Percentiles rank a stretch among this genome's conserved stretches.
Evolutionary conservation across 2,113 vertebrate species (phyloP).

Genomic region (Nothobranchius kuhntae): DNA sequence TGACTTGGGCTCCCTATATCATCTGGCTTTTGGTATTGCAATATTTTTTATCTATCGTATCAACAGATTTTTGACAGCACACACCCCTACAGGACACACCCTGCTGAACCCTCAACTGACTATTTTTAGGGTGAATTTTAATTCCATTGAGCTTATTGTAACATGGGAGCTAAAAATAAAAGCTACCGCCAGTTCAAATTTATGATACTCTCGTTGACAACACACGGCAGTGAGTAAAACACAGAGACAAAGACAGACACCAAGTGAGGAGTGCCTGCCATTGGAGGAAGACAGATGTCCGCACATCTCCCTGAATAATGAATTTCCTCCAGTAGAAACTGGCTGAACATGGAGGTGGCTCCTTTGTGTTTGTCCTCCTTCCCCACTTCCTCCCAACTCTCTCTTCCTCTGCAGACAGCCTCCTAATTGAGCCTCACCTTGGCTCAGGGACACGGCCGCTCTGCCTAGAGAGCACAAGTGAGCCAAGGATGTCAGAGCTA

Average conservation of each 20-base stretch:
- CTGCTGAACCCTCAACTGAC: no score
- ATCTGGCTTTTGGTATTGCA: no score
- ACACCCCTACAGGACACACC: no score
- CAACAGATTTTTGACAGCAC: no score
- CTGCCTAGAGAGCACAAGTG: conserved; percentile 16
- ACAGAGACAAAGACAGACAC: conserved; percentile 18
- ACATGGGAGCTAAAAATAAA: neutral
- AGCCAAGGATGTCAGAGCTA: conserved; percentile 37
- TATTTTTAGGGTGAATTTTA: no score
- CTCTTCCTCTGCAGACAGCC: conserved; percentile 26
- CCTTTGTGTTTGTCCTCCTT: conserved; percentile 5
- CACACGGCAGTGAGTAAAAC: conserved; percentile 11
- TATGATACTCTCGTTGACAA: conserved; percentile 17
- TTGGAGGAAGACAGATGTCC: conserved; percentile 34
- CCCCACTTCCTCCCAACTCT: neutral
- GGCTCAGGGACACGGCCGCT: conserved; percentile 35
- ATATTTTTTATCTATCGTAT: no score
- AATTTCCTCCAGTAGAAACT: conserved; percentile 36
- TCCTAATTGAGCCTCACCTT: conserved; percentile 49
- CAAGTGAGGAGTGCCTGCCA: neutral
- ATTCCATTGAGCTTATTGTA: no score
- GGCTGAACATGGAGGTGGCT: conserved; percentile 1
- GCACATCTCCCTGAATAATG: conserved; percentile 46
- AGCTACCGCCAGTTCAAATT: conserved; percentile 17
- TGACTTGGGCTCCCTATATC: no score